phyloP scores from a whole-genome alignment of 2,888 invertebrate species.

The Caenorhabditis sp. region DNA sequence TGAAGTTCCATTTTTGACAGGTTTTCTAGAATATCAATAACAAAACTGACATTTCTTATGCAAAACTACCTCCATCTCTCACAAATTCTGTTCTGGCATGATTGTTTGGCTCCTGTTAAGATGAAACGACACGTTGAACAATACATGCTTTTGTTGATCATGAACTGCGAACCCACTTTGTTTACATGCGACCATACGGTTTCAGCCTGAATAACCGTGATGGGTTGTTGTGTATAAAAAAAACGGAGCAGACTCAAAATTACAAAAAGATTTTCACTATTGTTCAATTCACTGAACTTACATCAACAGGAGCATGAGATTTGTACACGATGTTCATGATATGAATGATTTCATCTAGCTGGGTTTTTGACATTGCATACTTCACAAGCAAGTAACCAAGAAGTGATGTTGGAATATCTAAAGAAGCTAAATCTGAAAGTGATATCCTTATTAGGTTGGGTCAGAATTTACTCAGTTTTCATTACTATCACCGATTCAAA shows the following conservation, averaged over 20 bases:
- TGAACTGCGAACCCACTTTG: background rate
- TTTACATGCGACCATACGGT: background rate
- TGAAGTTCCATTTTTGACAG: background rate
- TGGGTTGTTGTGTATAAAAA: background rate
- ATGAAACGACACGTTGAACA: background rate
- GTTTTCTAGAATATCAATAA: background rate
- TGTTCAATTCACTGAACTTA: background rate
- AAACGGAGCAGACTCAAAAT: background rate
- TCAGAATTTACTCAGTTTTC: too few relatives aligned
- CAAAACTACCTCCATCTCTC: background rate
- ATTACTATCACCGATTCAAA: too few relatives aligned
- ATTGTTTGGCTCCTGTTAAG: background rate
- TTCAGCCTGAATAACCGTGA: background rate
- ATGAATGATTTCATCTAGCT: background rate
- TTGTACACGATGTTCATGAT: background rate
- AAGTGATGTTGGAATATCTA: too few relatives aligned
- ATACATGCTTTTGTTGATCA: background rate
- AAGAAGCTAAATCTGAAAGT: too few relatives aligned
- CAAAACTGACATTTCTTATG: background rate
- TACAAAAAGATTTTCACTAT: background rate
- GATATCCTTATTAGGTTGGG: too few relatives aligned
- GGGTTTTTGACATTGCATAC: background rate
- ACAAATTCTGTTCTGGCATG: background rate
- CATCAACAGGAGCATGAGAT: background rate
- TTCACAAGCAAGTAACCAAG: background rate